Conservation (phyloP, 92 coral and sea anemone genomes). For the Diadumene lineata region DNA sequence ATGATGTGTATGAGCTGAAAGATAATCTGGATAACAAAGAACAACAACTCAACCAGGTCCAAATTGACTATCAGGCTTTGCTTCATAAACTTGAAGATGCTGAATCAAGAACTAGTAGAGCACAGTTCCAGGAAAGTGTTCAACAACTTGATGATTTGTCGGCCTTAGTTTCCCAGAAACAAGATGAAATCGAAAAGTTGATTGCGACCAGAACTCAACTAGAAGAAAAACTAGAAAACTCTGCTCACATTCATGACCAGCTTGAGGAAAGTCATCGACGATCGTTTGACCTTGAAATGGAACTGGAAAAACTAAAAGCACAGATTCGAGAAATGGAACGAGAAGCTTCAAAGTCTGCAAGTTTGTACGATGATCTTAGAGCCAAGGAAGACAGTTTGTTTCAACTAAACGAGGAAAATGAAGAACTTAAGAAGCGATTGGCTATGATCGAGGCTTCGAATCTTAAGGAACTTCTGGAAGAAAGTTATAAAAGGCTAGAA, state of each 20-base stretch:
- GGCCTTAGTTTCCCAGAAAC: conserved; percentile 65
- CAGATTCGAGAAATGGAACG: conserved; percentile 57
- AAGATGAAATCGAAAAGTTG: conserved; percentile 69
- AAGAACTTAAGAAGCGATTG: conserved; percentile 64
- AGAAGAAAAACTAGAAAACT: conserved; percentile 65
- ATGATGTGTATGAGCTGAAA: conserved; percentile 67
- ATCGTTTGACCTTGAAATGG: conserved; percentile 65
- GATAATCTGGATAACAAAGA: conserved; percentile 67
- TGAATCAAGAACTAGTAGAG: conserved; percentile 62
- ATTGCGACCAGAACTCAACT: conserved; percentile 69
- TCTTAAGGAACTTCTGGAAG: conserved; percentile 71
- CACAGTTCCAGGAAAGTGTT: conserved; percentile 65
- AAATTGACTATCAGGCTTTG: conserved; percentile 74
- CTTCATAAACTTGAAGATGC: conserved; percentile 59
- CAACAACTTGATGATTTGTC: conserved; percentile 81
- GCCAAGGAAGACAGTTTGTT: conserved; percentile 71
- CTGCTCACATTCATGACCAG: conserved; percentile 67
- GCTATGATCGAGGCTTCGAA: conserved; percentile 65
- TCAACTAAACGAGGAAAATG: conserved; percentile 72
- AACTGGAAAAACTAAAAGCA: conserved; percentile 54
- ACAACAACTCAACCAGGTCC: conserved; percentile 61
- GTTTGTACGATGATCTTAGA: conserved; percentile 62
- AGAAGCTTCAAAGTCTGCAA: conserved; percentile 68
- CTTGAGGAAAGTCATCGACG: conserved; percentile 75
- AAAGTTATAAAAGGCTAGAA: conserved; percentile 72